Base-by-base conservation (phyloP, 2,113 vertebrate genomes). In the Aptenodytes patagonicus region DNA sequence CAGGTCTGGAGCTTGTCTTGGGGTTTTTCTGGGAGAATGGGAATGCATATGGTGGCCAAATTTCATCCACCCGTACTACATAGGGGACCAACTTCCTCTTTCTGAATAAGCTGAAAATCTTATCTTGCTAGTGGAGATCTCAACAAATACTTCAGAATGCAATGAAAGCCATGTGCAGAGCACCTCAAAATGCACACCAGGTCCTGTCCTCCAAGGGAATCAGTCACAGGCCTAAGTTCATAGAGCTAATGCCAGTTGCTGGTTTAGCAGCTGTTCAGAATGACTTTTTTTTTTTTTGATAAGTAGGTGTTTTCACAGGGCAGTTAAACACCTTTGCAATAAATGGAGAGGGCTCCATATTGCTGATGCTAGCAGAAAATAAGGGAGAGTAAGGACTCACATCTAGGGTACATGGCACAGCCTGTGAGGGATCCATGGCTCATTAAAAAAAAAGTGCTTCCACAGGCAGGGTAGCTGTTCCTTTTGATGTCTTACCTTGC, bases 401-500 rank as follows among this genome's bases (percentile, higher is more conserved):
- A 65, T 1, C 13, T 7, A 42, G 26, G 19, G 61, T 40, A 6
- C 26, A 46, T 2, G 7, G 55, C 73, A 85, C 6, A 58, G 64
- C 3, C n/a, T 73, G 51, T 26, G 31, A 89, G 25, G 32, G 38
- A 73, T 25, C 46, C 1, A 12, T 17, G 38, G 51, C 52, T 94
- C 42, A 40, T 72, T 65, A 55, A 7, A 79, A 82, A 82, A 11
- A 4, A 62, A 77, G 13, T 26, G 36, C 17, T 64, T 90, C 70
- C 49, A 78, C 38, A 72, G 69, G 61, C 57, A 76, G 46, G 25
- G 47, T 2, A 79, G 66, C 82, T 68, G 28, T 28, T 84, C 47
- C 51, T 91, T 90, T 88, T 71, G 78, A 95, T 83, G 95, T 79
- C 54, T 90, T 44, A 69, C 66, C 62, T 90, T 88, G 66, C 38